phyloP scores from a whole-genome alignment of 1,140 invertebrate genomes.

The Saccostrea echinata region DNA sequence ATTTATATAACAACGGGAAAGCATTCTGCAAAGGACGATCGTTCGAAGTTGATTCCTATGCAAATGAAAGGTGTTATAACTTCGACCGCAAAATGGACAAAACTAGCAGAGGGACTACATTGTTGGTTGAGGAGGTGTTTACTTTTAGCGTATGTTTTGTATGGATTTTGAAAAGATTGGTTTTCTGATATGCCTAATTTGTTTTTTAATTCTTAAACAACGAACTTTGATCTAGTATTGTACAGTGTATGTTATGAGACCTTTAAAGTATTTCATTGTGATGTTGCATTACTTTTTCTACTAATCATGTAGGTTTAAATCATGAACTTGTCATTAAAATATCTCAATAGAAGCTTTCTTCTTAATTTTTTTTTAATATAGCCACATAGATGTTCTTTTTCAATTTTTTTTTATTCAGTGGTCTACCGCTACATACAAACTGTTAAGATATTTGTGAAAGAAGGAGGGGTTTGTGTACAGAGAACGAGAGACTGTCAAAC shows the following conservation, averaged over 20 bases:
- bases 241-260: too few relatives aligned
- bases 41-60: slow-evolving; percentile 70
- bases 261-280: background rate
- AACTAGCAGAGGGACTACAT: slow-evolving; percentile 4
- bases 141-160: background rate
- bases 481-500: too few relatives aligned
- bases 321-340: too few relatives aligned
- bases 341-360: too few relatives aligned
- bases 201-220: background rate
- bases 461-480: too few relatives aligned
- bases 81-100: slow-evolving; percentile 66
- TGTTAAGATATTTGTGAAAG: too few relatives aligned
- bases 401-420: too few relatives aligned
- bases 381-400: too few relatives aligned
- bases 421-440: too few relatives aligned
- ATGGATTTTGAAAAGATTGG: background rate
- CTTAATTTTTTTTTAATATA: too few relatives aligned
- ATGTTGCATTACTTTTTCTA: background rate
- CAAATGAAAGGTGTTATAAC: slow-evolving; percentile 74
- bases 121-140: background rate
- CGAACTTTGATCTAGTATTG: background rate
- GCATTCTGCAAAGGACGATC: slow-evolving; percentile 77
- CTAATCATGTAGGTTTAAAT: background rate
- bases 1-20: slow-evolving; percentile 76
- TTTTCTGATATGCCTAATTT: background rate